phyloP scores from a whole-genome alignment of 2,113 vertebrate species.

The Columba janthina region DNA sequence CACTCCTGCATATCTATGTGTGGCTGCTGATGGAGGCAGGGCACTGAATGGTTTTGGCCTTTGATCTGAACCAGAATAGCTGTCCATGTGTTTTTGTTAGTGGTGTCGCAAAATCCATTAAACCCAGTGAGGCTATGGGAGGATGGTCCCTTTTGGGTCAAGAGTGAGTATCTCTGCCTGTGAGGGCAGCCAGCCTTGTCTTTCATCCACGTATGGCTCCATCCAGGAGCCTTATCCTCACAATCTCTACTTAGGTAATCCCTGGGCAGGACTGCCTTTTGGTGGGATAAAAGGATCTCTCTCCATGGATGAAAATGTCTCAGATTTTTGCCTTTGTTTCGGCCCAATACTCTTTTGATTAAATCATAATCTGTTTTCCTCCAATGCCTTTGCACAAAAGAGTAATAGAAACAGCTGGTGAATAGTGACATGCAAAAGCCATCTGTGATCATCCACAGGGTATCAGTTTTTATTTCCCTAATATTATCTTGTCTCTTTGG shows the following conservation, averaged over 20 bases:
- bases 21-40: neutral
- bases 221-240: neutral
- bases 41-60: neutral
- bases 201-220: neutral
- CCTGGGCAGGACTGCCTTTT: neutral
- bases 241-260: neutral
- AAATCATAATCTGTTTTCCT: slow-evolving; percentile 33
- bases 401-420: slow-evolving; percentile 21
- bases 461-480: slow-evolving; percentile 3
- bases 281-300: neutral
- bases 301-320: neutral
- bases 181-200: neutral
- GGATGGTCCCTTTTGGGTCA: neutral
- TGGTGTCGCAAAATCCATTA: neutral
- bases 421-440: slow-evolving; percentile 5
- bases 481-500: slow-evolving; percentile 14
- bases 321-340: slow-evolving; percentile 16
- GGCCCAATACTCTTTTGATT: slow-evolving; percentile 1
- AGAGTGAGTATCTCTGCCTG: neutral
- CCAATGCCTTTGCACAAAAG: neutral
- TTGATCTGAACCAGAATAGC: neutral
- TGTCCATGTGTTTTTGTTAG: neutral
- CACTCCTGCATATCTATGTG: neutral
- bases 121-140: neutral
- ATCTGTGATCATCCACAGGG: slow-evolving; percentile 14